phyloP scores from a whole-genome alignment of 2,113 vertebrate species.

The Columbina picui region DNA sequence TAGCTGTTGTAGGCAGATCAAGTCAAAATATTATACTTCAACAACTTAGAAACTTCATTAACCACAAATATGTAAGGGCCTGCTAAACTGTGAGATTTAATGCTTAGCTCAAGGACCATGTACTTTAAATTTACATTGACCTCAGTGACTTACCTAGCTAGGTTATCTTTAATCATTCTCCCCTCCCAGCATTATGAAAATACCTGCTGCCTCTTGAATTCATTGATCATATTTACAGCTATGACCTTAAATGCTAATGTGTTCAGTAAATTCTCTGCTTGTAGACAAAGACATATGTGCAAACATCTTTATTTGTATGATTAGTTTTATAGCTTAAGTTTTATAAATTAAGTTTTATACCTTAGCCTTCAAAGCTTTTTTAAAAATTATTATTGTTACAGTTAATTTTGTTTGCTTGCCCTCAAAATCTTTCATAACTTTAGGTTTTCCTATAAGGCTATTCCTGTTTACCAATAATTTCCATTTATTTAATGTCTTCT shows the following conservation, averaged over 20 bases:
- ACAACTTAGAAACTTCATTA: not conserved
- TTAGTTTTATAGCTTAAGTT: not conserved
- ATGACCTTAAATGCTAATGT: fast-evolving
- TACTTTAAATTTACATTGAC: not conserved
- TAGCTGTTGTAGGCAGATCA: not conserved
- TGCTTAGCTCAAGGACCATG: not conserved
- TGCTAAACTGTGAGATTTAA: not conserved
- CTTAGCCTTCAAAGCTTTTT: not conserved
- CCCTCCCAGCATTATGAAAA: not conserved
- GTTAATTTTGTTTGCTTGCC: not conserved
- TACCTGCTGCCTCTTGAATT: not conserved
- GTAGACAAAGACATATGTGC: not conserved
- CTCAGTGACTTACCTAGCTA: not conserved
- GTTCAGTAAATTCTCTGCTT: not conserved
- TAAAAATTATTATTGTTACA: not conserved
- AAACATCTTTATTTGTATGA: not conserved
- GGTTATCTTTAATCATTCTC: not conserved
- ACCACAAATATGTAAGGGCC: not conserved
- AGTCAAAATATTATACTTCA: not conserved
- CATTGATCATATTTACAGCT: not conserved
- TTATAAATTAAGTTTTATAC: not conserved
- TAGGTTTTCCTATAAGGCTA: not conserved
- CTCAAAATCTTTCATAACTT: not conserved
- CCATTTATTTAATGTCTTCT: not conserved
- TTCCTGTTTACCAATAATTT: not conserved